Evolutionary conservation across 2,113 vertebrate genomes (phyloP).

Genomic region (Eonycteris spelaea): DNA sequence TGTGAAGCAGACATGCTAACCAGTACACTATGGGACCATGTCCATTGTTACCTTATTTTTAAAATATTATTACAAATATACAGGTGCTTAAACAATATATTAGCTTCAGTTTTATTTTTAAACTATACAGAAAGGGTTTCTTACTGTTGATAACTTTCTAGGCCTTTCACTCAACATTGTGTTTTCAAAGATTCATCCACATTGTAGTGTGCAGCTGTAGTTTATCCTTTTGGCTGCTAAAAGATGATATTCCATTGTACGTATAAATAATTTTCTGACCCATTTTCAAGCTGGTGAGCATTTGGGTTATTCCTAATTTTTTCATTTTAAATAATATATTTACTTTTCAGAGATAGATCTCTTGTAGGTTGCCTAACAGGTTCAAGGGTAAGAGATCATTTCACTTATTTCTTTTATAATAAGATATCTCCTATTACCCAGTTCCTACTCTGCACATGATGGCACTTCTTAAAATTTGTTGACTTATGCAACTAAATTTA

Average conservation of each 20-base stretch:
- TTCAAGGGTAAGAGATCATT: background rate
- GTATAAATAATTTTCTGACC: background rate
- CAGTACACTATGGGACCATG: too few species aligned
- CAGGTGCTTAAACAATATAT: background rate
- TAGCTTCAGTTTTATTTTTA: background rate
- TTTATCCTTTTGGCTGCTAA: background rate
- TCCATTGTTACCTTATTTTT: background rate
- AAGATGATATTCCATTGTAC: background rate
- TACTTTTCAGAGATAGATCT: slow-evolving; percentile 12
- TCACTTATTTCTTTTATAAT: background rate
- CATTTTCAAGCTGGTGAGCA: background rate
- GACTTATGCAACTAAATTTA: background rate
- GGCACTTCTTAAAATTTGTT: background rate
- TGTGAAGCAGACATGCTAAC: too few species aligned
- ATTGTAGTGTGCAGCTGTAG: background rate
- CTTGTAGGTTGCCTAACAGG: background rate
- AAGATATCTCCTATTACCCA: background rate
- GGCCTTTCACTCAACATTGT: background rate
- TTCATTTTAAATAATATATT: slow-evolving; percentile 5
- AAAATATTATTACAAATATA: slow-evolving; percentile 26
- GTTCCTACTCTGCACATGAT: background rate
- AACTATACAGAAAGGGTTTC: background rate
- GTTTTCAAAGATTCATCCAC: background rate
- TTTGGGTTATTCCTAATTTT: slow-evolving; percentile 4
- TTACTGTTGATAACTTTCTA: background rate